A percentile compares a stretch with the other conserved stretches of the same genome.
These are phyloP conservation scores for Spodoptera litura DNA, from an alignment of 1,140 invertebrate genomes.

Conservation along the genomic window DNA sequence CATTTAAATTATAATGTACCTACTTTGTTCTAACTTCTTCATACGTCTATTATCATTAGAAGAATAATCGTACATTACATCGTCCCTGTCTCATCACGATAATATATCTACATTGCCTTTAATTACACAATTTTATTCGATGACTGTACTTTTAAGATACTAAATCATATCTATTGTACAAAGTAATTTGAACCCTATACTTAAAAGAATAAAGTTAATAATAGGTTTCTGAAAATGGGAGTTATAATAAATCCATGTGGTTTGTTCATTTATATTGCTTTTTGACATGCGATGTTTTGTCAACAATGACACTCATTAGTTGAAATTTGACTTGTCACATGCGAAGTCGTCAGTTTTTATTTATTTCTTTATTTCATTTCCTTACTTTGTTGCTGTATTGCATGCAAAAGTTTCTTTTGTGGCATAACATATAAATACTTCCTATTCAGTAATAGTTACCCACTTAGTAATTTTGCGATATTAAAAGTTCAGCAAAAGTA, in stretches of 20 bases:
- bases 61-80: conserved; percentile 57
- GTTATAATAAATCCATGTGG: neutral
- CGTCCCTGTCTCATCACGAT: conserved; percentile 56
- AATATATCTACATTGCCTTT: conserved; percentile 68
- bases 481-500: no score
- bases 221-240: neutral
- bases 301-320: conserved; percentile 56
- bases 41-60: conserved; percentile 54
- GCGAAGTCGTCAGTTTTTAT: conserved; percentile 35
- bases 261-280: conserved; percentile 56
- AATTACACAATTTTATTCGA: conserved; percentile 63
- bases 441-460: no score
- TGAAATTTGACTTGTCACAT: conserved; percentile 58
- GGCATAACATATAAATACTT: no score
- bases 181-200: neutral
- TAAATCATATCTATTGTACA: neutral
- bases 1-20: conserved; percentile 15
- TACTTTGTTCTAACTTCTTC: conserved; percentile 34
- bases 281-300: conserved; percentile 65
- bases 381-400: neutral
- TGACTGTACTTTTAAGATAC: conserved; percentile 32
- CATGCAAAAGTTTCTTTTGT: neutral
- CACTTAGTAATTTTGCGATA: no score
- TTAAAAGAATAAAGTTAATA: neutral
- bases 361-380: conserved; percentile 41